A percentile compares a stretch with the other conserved stretches of the same genome.
Evolutionary conservation across 1,140 invertebrate genomes (phyloP).

Genomic region (Zelostemma sp.): DNA sequence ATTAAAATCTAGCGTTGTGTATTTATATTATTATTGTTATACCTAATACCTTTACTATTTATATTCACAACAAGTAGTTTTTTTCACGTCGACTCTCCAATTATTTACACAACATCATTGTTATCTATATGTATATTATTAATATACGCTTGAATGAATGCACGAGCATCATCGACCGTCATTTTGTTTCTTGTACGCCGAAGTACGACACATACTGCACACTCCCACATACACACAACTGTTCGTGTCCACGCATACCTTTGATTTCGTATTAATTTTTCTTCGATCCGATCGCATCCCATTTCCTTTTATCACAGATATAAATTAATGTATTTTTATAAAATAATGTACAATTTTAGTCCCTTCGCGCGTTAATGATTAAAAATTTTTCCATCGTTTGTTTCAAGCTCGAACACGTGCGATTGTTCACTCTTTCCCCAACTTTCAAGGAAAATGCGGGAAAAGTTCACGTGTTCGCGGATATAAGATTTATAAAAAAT

Average conservation of each 20-base stretch:
- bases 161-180: conserved; percentile 58
- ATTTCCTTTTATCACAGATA: conserved; percentile 74
- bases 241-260: neutral
- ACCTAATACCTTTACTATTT: conserved; percentile 56
- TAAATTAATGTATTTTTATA: conserved; percentile 74
- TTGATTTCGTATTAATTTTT: conserved; percentile 28
- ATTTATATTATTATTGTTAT: conserved; percentile 56
- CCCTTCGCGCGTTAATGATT: conserved; percentile 30
- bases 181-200: conserved; percentile 32
- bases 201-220: conserved; percentile 28
- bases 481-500: conserved; percentile 55
- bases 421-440: neutral
- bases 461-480: conserved; percentile 16
- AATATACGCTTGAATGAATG: conserved; percentile 59
- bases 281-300: conserved; percentile 26
- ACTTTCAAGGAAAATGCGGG: neutral
- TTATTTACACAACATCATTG: conserved; percentile 64
- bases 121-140: conserved; percentile 52
- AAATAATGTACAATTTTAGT: conserved; percentile 65
- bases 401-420: conserved; percentile 1
- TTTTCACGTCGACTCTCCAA: conserved; percentile 33
- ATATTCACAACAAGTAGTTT: conserved; percentile 65
- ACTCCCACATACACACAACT: conserved; percentile 11
- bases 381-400: conserved; percentile 11
- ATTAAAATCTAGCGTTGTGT: conserved; percentile 54